A percentile compares a stretch with the other conserved stretches of the same genome.
phyloP scores from a whole-genome alignment of 2,797 vertebrate genomes.

The Apodemus agrarius region DNA sequence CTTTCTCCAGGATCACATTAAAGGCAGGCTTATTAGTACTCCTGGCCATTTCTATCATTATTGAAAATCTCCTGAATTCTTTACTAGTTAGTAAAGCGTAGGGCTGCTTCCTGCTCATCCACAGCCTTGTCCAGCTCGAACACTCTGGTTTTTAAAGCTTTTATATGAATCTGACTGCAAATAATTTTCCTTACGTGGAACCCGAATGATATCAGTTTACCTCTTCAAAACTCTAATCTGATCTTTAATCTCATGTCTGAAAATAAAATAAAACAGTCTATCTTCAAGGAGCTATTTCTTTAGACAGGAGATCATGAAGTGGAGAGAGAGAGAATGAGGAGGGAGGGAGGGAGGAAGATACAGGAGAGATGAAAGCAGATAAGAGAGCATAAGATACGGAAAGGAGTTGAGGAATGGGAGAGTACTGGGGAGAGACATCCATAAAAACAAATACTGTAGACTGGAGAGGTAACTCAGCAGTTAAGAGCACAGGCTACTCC shows the following conservation, averaged over 20 bases:
- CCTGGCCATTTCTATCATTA: neutral
- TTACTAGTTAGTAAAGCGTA: no score
- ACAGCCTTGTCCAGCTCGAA: neutral
- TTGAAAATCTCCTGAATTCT: neutral
- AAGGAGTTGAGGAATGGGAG: neutral
- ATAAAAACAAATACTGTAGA: neutral
- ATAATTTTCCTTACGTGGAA: neutral
- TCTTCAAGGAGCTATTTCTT: neutral
- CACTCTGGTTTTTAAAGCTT: neutral
- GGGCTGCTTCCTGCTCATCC: neutral
- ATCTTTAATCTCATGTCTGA: neutral
- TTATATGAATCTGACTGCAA: neutral
- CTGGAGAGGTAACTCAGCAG: neutral
- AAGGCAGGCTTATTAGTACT: neutral
- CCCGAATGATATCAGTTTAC: neutral
- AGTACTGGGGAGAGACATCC: neutral
- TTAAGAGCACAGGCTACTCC: neutral
- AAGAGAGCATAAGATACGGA: neutral
- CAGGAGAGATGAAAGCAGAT: neutral
- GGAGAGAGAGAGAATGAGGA: no score
- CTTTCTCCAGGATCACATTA: neutral
- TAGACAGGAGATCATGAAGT: neutral
- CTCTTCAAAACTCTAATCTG: neutral
- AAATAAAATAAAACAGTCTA: conserved; percentile 19
- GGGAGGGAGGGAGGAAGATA: no score